Percentiles rank a stretch among this genome's conserved stretches.
Evolutionary conservation across 2,888 invertebrate genomes (phyloP).

Genomic region (Latrodectus elegans): DNA sequence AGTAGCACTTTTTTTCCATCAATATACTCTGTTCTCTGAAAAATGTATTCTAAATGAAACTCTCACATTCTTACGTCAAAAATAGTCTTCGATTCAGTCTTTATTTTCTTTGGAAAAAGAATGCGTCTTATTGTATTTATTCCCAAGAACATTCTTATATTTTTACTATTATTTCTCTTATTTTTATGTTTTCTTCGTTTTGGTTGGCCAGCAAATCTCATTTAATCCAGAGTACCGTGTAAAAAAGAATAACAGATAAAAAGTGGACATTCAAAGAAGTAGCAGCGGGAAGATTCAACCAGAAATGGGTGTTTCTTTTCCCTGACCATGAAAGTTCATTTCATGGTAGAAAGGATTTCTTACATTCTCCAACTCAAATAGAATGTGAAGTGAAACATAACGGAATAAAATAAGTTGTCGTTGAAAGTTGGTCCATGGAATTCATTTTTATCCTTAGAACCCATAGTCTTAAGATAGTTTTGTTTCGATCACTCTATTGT

Average conservation of each 20-base stretch:
- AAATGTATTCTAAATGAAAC: too few species aligned
- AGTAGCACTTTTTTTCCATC: too few species aligned
- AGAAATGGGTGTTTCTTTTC: conserved; percentile 35
- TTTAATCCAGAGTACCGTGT: background rate
- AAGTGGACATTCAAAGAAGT: conserved; percentile 29
- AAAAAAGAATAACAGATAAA: conserved; percentile 12
- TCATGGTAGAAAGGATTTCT: conserved; percentile 53
- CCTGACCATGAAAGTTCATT: conserved; percentile 55
- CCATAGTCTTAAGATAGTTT: too few species aligned
- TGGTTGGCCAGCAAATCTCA: background rate
- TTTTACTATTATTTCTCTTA: background rate
- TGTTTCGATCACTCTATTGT: too few species aligned
- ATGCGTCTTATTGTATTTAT: background rate
- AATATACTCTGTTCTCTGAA: too few species aligned
- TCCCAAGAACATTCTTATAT: background rate
- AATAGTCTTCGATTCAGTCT: background rate
- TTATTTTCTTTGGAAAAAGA: background rate
- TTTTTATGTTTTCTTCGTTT: background rate
- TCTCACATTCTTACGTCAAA: too few species aligned
- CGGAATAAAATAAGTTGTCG: conserved; percentile 4
- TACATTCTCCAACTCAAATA: conserved; percentile 40
- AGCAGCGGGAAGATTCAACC: conserved; percentile 13
- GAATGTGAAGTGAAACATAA: conserved; percentile 22
- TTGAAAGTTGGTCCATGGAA: background rate
- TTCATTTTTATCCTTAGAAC: too few species aligned